Evolutionary conservation across 2,113 vertebrate species (phyloP), one percentile per base, ranked within the genome.

Genomic region (Catharus fuscescens): DNA sequence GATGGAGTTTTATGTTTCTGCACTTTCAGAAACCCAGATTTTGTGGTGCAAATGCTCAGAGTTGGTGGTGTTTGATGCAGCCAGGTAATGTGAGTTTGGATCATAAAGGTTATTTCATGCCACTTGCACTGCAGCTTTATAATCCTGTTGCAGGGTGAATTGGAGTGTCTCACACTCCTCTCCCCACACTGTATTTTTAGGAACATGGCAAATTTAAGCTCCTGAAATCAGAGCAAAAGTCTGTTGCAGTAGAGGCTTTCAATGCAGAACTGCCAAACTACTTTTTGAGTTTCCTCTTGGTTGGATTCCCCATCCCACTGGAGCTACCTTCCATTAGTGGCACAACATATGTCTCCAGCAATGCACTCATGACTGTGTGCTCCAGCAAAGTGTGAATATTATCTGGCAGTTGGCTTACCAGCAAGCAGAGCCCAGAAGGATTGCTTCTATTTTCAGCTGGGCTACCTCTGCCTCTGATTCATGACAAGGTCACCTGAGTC

Each of bases 391-490:
- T 77, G 50, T 82, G 92, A 80, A 42, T 56, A 76, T 82, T 90
- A 45, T 85, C 54, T 82, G 72, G 64, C 69, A 91, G 70, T 72
- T 47, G 79, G 62, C 45, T 88, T 85, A 91, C 87, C 24, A 72
- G 52, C 65, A 67, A 69, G 78, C 66, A 88, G 42, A 77, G 76
- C 81, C 45, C 74, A 91, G 71, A 90, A 86, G 50, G 62, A 20
- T 90, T 73, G 28, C 52, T 94, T 78, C 94, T 95, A 60, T 96
- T 96, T 97, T 95, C 93, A 86, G 81, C 47, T 82, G 23, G 65
- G 36, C 61, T 80, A 36, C 77, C 50, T 60, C 28, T 8, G 36
- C 29, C n/a, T 92, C 80, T 94, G 90, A 89, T 87, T 66, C 74
- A 65, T 82, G 70, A 66, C 80, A 94, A 95, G 95, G 94, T 94